Percentiles rank a stretch among this genome's conserved stretches.
Conservation (phyloP, 2,113 vertebrate genomes). For the Equus przewalskii region DNA sequence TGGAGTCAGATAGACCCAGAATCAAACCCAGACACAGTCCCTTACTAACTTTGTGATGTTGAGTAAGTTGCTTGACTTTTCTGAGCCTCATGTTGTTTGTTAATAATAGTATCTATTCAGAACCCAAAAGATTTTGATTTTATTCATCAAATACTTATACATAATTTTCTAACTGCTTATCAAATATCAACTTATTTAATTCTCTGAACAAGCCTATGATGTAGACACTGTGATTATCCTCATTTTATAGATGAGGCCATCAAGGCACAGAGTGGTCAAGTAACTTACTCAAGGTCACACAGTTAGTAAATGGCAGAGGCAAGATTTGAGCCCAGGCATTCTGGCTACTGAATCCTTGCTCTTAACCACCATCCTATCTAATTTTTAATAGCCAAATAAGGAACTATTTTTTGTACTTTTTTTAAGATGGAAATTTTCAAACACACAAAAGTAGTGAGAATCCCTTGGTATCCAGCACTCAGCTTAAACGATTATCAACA, state of each 20-base stretch:
- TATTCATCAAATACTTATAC: not conserved
- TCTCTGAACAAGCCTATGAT: not conserved
- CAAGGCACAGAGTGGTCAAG: not conserved
- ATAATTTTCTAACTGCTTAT: not conserved
- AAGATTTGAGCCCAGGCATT: not conserved
- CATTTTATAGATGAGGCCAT: not conserved
- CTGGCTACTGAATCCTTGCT: not conserved
- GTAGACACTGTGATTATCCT: not conserved
- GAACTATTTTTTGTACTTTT: not conserved
- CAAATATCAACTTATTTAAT: not conserved
- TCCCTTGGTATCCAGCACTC: not conserved
- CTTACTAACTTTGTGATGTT: not conserved
- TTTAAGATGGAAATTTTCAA: slow-evolving; percentile 16
- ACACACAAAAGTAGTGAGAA: not conserved
- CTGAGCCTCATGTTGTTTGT: not conserved
- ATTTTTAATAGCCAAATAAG: not conserved
- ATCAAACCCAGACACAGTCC: not conserved
- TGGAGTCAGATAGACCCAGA: not conserved
- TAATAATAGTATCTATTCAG: not conserved
- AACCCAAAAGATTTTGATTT: not conserved
- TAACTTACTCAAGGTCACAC: not conserved
- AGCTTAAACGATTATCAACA: not conserved
- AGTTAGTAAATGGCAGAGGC: not conserved
- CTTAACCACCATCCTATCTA: not conserved
- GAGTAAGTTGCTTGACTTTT: not conserved